phyloP scores from a whole-genome alignment of 2,797 vertebrate genomes.

The Selene dorsalis region DNA sequence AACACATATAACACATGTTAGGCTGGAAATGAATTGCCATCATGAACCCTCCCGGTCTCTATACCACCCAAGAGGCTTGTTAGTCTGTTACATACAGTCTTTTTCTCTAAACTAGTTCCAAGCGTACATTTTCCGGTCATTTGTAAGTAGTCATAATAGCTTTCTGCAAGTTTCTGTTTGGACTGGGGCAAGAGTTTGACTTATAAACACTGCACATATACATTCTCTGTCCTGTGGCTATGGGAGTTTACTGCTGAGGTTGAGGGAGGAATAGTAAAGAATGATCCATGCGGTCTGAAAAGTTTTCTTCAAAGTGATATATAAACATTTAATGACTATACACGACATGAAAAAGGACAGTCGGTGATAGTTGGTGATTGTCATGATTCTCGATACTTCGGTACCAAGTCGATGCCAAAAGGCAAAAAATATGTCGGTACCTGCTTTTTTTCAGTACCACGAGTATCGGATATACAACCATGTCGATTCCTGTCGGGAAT shows the following conservation, averaged over 20 bases:
- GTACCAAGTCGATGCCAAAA: no score
- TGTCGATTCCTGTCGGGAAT: no score
- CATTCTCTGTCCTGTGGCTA: conserved; percentile 47
- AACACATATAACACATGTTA: conserved; percentile 34
- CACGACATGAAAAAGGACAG: conserved; percentile 26
- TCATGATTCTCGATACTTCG: no score
- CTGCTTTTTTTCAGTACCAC: no score
- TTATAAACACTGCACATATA: conserved; percentile 41
- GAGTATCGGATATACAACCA: no score
- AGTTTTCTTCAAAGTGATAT: conserved; percentile 51
- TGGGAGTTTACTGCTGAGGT: conserved; percentile 25
- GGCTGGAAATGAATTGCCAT: conserved; percentile 10
- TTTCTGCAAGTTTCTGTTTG: conserved; percentile 44
- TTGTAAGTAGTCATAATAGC: conserved; percentile 26
- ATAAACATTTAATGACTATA: conserved; percentile 65
- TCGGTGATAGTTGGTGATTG: no score
- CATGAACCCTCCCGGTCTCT: conserved; percentile 4
- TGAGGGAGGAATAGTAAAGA: conserved; percentile 41
- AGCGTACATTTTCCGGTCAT: conserved; percentile 38
- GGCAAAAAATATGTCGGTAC: no score
- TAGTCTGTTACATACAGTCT: conserved; percentile 32
- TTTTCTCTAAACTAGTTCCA: conserved; percentile 19
- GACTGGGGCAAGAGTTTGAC: conserved; percentile 12
- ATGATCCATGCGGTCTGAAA: conserved; percentile 22
- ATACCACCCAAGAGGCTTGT: conserved; percentile 45